These are phyloP conservation scores for Perca fluviatilis DNA, from an alignment of 2,113 vertebrate species.

Conservation along the genomic window DNA sequence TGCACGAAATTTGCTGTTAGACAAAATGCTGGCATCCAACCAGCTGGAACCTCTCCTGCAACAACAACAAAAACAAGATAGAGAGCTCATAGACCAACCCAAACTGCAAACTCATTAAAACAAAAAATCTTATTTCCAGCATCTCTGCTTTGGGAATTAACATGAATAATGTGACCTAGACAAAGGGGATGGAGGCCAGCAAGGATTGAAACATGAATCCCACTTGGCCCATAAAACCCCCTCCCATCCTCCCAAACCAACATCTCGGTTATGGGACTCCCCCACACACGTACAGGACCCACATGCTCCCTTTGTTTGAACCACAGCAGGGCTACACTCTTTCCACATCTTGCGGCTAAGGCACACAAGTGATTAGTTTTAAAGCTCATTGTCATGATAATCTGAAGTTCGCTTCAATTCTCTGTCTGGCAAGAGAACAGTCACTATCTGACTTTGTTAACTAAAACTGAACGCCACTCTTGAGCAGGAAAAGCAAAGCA, in stretches of 20 bases:
- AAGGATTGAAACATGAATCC: conserved; percentile 75
- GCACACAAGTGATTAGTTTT: conserved; percentile 63
- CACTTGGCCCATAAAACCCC: conserved; percentile 63
- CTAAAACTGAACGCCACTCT: conserved; percentile 28
- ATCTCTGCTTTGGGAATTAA: conserved; percentile 54
- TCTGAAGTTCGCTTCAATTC: conserved; percentile 48
- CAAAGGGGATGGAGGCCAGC: conserved; percentile 56
- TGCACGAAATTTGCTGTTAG: conserved; percentile 9
- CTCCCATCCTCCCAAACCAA: conserved; percentile 57
- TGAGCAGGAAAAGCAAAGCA: conserved; percentile 20
- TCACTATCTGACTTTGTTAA: conserved; percentile 50
- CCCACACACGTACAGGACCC: conserved; percentile 55
- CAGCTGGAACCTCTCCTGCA: conserved; percentile 9
- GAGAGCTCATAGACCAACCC: not conserved
- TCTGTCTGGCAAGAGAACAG: conserved; percentile 48
- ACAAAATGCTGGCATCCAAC: conserved; percentile 39
- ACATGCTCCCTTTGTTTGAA: conserved; percentile 76
- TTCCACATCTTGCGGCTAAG: conserved; percentile 55
- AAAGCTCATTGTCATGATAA: conserved; percentile 70
- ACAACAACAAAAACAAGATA: not conserved
- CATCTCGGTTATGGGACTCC: conserved; percentile 58
- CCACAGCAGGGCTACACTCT: conserved; percentile 47
- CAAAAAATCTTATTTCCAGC: conserved; percentile 39
- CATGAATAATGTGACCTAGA: conserved; percentile 58
- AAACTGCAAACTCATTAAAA: conserved; percentile 23